Base-by-base conservation (phyloP, 2,888 invertebrate species). In the Hyalella azteca region DNA sequence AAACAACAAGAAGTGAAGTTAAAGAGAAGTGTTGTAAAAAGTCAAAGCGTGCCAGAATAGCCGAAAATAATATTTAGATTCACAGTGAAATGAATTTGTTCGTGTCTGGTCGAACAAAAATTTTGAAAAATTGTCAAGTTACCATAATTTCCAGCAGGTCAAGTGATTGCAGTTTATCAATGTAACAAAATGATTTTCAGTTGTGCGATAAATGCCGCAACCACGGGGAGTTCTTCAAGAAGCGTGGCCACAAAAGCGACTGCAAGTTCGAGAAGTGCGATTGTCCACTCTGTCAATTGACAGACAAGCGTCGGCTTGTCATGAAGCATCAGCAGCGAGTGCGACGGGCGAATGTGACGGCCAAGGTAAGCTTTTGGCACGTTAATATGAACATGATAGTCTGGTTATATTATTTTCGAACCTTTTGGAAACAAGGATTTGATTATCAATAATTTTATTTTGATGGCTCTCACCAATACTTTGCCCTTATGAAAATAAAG, bases 241-340 rank as follows among this genome's bases (percentile, higher is more conserved):
- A 83, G 59, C 50, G 83, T 22, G 81, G 79, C 50, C 83, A 83
- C 79, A 79, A 83, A 29, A 79, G 76, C n/a, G 54, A 78, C 15
- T 81, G 81, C 40, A 11, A 78, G 4, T 83, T 50, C 48, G 79
- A 80, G 48, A 77, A 80, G 0, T 83, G 83, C 59, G 39, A 32
- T 22, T 83, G 83, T 32, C 73, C 78, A 7, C 78, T 77, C 77
- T 83, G 83, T 36, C 32, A 79, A 32, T 77, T 83, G n/a, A 83
- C 83, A 9, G 45, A 48, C 48, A 79, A 78, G 66, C 32, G 83
- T 5, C 77, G 79, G 40, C 40, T 75, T 4, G 48, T 83, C 11
- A 83, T 83, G 83, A 83, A 83, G 36, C 79, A 83, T 75, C 83
- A 83, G 45, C 83, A 83, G 78, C 41, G 83, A 13, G 80, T 83